A percentile compares a stretch with the other conserved stretches of the same genome.
Evolutionary conservation across 2,888 invertebrate species (phyloP).

Genomic region (Acleris sparsana): DNA sequence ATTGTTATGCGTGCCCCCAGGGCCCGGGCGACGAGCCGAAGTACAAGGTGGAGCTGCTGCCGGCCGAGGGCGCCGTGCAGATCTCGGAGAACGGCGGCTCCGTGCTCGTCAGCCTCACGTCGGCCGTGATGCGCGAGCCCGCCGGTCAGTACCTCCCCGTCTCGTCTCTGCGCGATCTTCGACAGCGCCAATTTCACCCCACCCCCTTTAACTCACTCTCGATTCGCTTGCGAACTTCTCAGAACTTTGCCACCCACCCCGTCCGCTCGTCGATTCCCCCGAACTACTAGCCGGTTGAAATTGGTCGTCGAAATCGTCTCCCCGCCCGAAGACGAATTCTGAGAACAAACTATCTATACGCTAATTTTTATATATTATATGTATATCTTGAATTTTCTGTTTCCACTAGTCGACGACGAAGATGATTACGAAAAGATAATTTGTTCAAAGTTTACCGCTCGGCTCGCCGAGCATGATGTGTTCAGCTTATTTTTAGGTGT

Average conservation of each 20-base stretch:
- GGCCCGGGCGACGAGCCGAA: slow-evolving; percentile 72
- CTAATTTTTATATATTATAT: slow-evolving; percentile 45
- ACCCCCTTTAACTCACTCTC: slow-evolving; percentile 32
- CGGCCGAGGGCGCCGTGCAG: slow-evolving; percentile 92
- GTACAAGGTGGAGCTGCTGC: slow-evolving; percentile 92
- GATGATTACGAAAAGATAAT: slow-evolving; percentile 69
- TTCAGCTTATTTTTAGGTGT: slow-evolving; percentile 82
- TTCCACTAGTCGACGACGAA: slow-evolving; percentile 49
- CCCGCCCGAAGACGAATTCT: slow-evolving; percentile 53
- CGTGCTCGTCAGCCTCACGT: slow-evolving; percentile 95
- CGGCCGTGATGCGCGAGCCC: slow-evolving; percentile 95
- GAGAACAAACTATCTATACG: slow-evolving; percentile 80
- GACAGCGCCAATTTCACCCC: slow-evolving; percentile 64
- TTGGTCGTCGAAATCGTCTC: slow-evolving; percentile 72
- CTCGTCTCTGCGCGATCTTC: slow-evolving; percentile 45
- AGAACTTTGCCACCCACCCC: not conserved
- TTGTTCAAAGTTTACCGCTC: slow-evolving; percentile 79
- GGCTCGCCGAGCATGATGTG: slow-evolving; percentile 63
- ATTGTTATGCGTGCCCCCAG: slow-evolving; percentile 42
- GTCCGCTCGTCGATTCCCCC: slow-evolving; percentile 20
- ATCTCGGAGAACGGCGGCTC: slow-evolving; percentile 91
- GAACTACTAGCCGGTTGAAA: slow-evolving; percentile 53
- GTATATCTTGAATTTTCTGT: slow-evolving; percentile 51
- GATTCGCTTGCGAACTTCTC: slow-evolving; percentile 21
- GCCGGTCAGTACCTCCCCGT: slow-evolving; percentile 67